Evolutionary conservation across 2,113 vertebrate genomes (phyloP), one percentile per base, ranked within the genome.

Genomic region (Corydoras maculifer): DNA sequence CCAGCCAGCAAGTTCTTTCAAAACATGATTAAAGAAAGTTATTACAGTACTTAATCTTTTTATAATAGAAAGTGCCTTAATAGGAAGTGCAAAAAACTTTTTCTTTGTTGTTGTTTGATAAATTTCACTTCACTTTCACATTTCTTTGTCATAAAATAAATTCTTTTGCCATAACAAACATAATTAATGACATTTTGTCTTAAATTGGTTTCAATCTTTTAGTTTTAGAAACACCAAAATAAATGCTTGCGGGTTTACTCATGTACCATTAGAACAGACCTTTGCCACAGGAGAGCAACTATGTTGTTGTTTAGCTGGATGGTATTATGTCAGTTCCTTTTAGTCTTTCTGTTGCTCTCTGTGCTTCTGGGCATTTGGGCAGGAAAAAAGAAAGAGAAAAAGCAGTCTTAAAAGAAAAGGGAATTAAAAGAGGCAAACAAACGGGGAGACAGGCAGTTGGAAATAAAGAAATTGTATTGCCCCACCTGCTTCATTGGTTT

Each of bases 401-500:
- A 59, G 25, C 12, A 14, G 14, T 29, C 13, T 72, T 30, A 64
- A 57, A 57, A 9, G 54, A 9, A 65, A 51, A 68, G 31, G 3
- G 15, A 71, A n/a, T 55, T 18, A 72, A 3, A 66, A 31, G n/a
- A 53, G n/a, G 15, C 31, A 54, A 32, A 67, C 32, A 25, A 48
- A 65, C 15, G 55, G 49, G 61, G n/a, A 54, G 29, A 48, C 12
- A 50, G 12, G 31, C 10, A 48, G 32, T 14, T 18, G 15, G 30
- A 70, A 60, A 48, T 15, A 73, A 32, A 66, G 9, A 53, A 54
- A 67, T 31, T 64, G 14, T 53, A 32, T 48, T 8, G 18, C 43
- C 11, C 32, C 68, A 72, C 69, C 68, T 72, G 77, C 62, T 75
- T 62, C 7, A 9, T 62, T 9, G 30, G 50, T 67, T 70, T 59